Base-by-base conservation (phyloP, 2,888 invertebrate genomes). In the Pristionchus japonicus region DNA sequence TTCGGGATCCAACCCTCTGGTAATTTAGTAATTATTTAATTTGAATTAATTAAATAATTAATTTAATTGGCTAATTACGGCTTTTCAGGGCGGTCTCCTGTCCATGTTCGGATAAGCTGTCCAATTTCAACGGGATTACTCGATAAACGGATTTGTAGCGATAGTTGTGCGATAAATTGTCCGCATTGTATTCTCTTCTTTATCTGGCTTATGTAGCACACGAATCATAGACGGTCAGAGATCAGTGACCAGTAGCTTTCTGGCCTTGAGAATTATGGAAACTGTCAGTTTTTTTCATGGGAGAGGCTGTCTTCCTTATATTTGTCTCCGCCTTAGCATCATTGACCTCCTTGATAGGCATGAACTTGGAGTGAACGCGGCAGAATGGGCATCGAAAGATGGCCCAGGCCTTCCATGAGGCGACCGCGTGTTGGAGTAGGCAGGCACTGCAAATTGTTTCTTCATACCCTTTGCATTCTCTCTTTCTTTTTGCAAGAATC, bases 101-200 rank as follows among this genome's bases (percentile, higher is more conserved):
- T 70, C 70, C 31, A 70, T 70, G 70, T 70, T 70, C 70, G 70
- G 70, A 70, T 70, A 34, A 37, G 70, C 70, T 23, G 37, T 70
- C 1, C 7, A 34, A 70, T 37, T 6, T 6, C 6, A 37, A 23
- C 31, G 31, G 31, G 37, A 70, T 20, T 37, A 37, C 31, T 70
- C 70, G 70, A 70, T 70, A 70, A 70, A 70, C 17, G 20, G 1
- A 3, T 70, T 37, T 15, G 70, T 70, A 70, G 70, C 15, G 34
- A 37, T 70, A 70, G 70, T 6, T 1, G 20, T 70, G 37, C 31
- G 70, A 70, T 70, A 37, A 57, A 57, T 3, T 57, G 23, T 57
- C n/a, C n/a, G n/a, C 23, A n/a, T n/a, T n/a, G n/a, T n/a, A n/a
- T n/a, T n/a, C n/a, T n/a, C n/a, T n/a, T n/a, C n/a, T n/a, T n/a